These are phyloP conservation scores for Pampusana beccarii DNA, from an alignment of 2,113 vertebrate species.

Conservation along the genomic window DNA sequence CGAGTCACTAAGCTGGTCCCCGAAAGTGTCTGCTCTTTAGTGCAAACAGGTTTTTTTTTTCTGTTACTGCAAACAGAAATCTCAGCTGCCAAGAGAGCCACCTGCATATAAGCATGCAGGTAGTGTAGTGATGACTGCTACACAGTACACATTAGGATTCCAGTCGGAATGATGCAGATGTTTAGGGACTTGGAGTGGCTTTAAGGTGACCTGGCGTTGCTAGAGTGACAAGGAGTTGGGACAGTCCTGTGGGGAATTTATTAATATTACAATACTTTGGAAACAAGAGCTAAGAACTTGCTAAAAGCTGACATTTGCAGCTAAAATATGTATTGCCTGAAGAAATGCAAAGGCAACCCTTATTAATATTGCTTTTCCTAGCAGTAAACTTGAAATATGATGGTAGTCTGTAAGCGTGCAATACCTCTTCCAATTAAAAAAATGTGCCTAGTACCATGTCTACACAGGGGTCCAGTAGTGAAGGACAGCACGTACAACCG, in stretches of 20 bases:
- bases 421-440: constrained; percentile 21
- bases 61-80: constrained; percentile 23
- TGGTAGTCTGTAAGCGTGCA: not conserved
- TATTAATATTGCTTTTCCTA: constrained; percentile 20
- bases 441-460: not conserved
- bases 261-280: not conserved
- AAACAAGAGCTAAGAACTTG: constrained; percentile 20
- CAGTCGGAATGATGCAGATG: constrained; percentile 43
- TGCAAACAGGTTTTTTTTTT: constrained; percentile 9
- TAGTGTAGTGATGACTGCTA: not conserved
- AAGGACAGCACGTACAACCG: not conserved
- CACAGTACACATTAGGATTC: constrained; percentile 40
- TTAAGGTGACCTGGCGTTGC: constrained; percentile 42
- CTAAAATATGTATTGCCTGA: constrained; percentile 19
- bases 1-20: not conserved
- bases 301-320: constrained; percentile 18
- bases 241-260: constrained; percentile 1
- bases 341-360: constrained; percentile 12
- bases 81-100: constrained; percentile 21
- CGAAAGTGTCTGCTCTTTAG: not conserved
- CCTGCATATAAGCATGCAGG: constrained; percentile 30
- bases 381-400: not conserved
- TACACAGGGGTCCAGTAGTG: not conserved
- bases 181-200: constrained; percentile 48
- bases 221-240: constrained; percentile 42